Conservation (phyloP, 2,797 vertebrate species). For the Trematomus bernacchii region DNA sequence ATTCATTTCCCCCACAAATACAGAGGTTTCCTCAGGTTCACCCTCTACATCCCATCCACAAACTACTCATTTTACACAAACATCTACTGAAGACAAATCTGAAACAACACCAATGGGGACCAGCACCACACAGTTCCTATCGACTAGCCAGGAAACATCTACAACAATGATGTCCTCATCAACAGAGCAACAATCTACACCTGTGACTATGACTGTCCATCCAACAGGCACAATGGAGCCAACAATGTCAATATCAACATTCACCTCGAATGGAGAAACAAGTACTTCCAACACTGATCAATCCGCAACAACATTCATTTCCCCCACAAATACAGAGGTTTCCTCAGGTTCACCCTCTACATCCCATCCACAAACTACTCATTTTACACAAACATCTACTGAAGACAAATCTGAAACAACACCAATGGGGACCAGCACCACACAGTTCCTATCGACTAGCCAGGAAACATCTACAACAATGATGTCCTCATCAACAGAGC, state of each 20-base stretch:
- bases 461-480: background rate
- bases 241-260: too few relatives aligned
- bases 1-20: background rate
- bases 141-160: too few relatives aligned
- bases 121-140: too few relatives aligned
- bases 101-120: background rate
- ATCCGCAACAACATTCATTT: background rate
- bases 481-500: background rate
- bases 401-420: background rate
- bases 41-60: too few relatives aligned
- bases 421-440: background rate
- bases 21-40: background rate
- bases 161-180: too few relatives aligned
- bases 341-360: background rate
- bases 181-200: too few relatives aligned
- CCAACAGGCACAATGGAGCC: too few relatives aligned
- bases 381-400: background rate
- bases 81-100: background rate
- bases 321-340: rapidly evolving
- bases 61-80: background rate
- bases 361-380: rapidly evolving
- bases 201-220: too few relatives aligned
- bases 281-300: background rate
- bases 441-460: too few relatives aligned
- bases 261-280: background rate